A percentile compares a stretch with the other conserved stretches of the same genome.
These are phyloP conservation scores for Acridotheres tristis DNA, from an alignment of 2,797 vertebrate genomes.

Conservation along the genomic window DNA sequence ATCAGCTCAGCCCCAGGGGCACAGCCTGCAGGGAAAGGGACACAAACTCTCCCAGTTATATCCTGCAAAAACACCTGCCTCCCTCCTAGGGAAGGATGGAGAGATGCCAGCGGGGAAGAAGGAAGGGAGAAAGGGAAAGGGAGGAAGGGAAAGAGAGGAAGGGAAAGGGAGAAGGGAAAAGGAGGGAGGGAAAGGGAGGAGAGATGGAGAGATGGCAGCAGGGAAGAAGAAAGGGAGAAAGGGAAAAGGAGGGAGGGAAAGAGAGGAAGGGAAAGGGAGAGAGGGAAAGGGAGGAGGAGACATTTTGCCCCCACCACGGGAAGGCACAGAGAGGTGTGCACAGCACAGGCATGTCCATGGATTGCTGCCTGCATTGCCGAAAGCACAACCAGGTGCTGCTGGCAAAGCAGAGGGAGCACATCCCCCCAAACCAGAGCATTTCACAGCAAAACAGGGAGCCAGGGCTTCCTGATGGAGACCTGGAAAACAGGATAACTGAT, in stretches of 20 bases:
- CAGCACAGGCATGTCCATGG: not conserved
- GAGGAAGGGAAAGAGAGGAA: not conserved
- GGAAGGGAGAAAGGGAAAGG: too few species aligned
- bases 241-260: not conserved
- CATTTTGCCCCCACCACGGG: not conserved
- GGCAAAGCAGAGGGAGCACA: not conserved
- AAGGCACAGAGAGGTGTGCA: not conserved
- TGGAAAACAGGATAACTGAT: not conserved
- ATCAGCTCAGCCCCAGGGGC: not conserved
- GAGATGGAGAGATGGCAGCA: not conserved
- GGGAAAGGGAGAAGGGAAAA: too few species aligned
- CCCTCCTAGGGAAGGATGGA: not conserved
- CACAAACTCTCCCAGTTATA: fast-evolving
- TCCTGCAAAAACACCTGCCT: not conserved
- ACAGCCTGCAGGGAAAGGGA: not conserved
- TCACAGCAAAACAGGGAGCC: fast-evolving
- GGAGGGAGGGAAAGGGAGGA: too few species aligned
- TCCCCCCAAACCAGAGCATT: not conserved
- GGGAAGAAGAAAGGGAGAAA: too few species aligned
- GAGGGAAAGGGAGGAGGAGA: too few species aligned
- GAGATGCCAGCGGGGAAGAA: not conserved
- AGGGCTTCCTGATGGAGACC: not conserved
- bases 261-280: too few species aligned
- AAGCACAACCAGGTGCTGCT: not conserved
- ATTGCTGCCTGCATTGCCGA: not conserved